Evolutionary conservation across 2,797 vertebrate genomes (phyloP), one percentile per base, ranked within the genome.

Genomic region (Gallinago solitaria): DNA sequence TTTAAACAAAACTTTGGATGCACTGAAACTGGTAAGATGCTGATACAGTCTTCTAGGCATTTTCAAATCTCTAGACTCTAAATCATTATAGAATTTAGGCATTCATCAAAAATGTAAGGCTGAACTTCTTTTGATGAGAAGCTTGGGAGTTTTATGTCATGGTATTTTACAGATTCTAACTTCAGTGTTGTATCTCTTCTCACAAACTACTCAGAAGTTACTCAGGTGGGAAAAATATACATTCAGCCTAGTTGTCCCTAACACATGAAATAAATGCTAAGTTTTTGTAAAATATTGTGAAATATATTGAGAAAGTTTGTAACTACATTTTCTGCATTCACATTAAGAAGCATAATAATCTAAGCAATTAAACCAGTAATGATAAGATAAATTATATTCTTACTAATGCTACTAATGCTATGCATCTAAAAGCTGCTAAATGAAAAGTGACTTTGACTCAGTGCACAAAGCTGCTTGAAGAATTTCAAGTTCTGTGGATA

Each of bases 1-100:
- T 91, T 94, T 93, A 93, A 95, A 69, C 48, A 96, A 96, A 95
- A 89, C 69, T 74, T 16, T 82, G 73, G 77, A 94, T 74, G 67
- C 50, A 85, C 35, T 85, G 86, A 96, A 91, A 91, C 33, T 54
- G 87, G 71, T 93, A 94, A 97, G 91, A 56, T 95, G 80, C 85
- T 93, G 94, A 96, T 86, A 87, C 77, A 93, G 59, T 93, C 76
- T 93, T 95, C 86, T 37, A 83, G 68, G 30, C 78, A 90, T 90
- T 97, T 93, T 69, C 75, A 94, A 83, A 87, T 77, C 75, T 79
- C 54, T 39, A 88, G 56, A 50, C 64, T 76, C 79, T 60, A 95
- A 93, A 89, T 87, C 11, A 37, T 79, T 77, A 43, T 2, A 77
- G 47, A 78, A 89, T 86, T 90, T 80, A 88, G 60, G 71, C 50